phyloP scores from a whole-genome alignment of 2,888 invertebrate genomes.

The Malacosoma neustria region DNA sequence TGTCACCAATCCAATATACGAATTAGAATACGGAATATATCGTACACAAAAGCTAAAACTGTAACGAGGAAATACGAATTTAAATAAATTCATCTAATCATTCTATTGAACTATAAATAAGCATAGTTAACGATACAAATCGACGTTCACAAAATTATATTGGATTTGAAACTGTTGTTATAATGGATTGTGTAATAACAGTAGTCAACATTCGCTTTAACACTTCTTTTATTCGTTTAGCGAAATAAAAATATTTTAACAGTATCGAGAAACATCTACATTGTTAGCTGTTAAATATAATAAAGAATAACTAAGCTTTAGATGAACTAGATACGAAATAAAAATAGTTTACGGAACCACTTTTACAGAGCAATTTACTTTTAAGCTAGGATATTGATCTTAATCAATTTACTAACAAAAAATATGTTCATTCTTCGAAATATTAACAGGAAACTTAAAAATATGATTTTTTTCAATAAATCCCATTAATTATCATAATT shows the following conservation, averaged over 20 bases:
- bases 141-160: not conserved
- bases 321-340: no score
- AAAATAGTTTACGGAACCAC: no score
- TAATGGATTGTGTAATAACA: not conserved
- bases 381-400: no score
- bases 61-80: not conserved
- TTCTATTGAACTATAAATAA: not conserved
- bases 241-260: constrained; percentile 8
- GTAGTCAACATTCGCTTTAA: not conserved
- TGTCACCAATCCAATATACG: constrained; percentile 26
- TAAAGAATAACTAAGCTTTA: no score
- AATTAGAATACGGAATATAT: constrained; percentile 16
- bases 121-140: not conserved
- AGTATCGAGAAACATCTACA: no score
- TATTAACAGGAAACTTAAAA: no score
- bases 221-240: constrained; percentile 4
- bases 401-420: no score
- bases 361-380: no score
- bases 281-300: no score
- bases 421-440: no score
- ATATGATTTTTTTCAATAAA: no score
- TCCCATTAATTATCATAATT: no score
- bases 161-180: not conserved
- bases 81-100: not conserved
- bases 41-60: constrained; percentile 3